Base-by-base conservation (phyloP, 30 jellyfish, hydroid and myxozoan species). In the Nemopilema nomurai region DNA sequence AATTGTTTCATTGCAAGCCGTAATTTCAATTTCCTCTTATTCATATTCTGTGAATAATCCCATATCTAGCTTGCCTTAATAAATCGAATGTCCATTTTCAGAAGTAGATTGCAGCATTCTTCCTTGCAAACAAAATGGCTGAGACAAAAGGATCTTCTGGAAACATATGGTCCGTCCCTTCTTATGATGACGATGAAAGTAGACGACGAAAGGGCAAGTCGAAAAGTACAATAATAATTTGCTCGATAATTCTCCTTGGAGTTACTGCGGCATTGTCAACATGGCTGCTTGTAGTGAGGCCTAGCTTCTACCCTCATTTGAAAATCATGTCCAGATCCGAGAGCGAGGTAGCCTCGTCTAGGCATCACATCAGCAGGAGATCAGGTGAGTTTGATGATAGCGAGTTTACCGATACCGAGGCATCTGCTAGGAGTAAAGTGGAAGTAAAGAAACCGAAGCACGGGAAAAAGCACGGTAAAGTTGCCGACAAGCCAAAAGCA, bases 271-370 rank as follows among this genome's bases (percentile, higher is more conserved):
- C 92, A 19, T 74, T 92, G 76, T 92, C 98, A 8, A 72, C 96
- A 7, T 92, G 98, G 98, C 81, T 92, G 28, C 88, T 92, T 74
- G 94, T 85, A 1, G 98, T 91, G 31, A 90, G 89, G 83, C 98
- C 98, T 23, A 83, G 65, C 29, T 92, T 87, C 57, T 92, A 92
- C 76, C 98, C 98, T 7, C 80, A 71, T 28, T 49, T 88, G 71
- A 74, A 74, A 68, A 79, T 87, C 17, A 74, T 87, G 86, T 51
- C 86, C 7, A 67, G 96, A 69, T 76, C 70, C 21, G 81, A n/a
- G 13, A 62, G 32, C 76, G 62, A 26, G 76, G 72, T 78, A 8
- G 20, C 83, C 24, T 74, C 63, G 33, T 16, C 63, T 62, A 8
- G 29, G 63, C 88, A 85, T 69, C 83, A 76, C 80, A 68, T 85